Base-by-base conservation (phyloP, 2,888 invertebrate species). In the Xestia sexstrigata region DNA sequence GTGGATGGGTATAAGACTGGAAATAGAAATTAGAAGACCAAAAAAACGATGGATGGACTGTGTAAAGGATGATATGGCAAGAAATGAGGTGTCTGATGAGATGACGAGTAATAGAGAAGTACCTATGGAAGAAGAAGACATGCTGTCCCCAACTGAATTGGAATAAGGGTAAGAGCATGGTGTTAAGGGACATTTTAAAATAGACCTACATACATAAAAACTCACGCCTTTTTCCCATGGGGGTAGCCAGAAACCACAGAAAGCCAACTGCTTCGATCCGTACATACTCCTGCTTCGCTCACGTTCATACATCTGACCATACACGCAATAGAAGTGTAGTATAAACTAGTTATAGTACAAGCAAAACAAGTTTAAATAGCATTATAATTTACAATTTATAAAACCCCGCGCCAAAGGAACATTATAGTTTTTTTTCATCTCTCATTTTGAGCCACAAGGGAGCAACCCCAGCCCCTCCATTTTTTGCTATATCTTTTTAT, bases 381-480 rank as follows among this genome's bases (percentile, higher is more conserved):
- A 23, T 65, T 76, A 30, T 55, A n/a, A 47, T 42, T 66, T 15
- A 0, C 20, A 60, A 68, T 82, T 69, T 60, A 68, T 63, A 42
- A 81, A 70, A 75, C 47, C 45, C 71, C 87, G 75, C 26, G 69
- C 69, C 58, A 42, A 58, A 60, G 17, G 49, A 75, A 77, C 66
- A 76, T 72, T 78, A 78, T 58, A 81, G 65, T 55, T 76, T 79
- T 81, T 74, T 69, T 70, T 65, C 42, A 49, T 79, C 88, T 71
- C 26, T 79, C 83, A 82, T 84, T 89, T 85, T 76, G 68, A 74
- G 26, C 77, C 82, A 30, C 81, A 49, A 79, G 88, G 88, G 89
- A 85, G 81, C 86, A 74, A 73, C 88, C 87, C 87, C 81, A 81
- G 79, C 86, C 88, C 88, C 81, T 85, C 89, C 82, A 84, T 87